Base-by-base conservation (phyloP, 2,888 invertebrate genomes). In the Drosophila trichaetosa region DNA sequence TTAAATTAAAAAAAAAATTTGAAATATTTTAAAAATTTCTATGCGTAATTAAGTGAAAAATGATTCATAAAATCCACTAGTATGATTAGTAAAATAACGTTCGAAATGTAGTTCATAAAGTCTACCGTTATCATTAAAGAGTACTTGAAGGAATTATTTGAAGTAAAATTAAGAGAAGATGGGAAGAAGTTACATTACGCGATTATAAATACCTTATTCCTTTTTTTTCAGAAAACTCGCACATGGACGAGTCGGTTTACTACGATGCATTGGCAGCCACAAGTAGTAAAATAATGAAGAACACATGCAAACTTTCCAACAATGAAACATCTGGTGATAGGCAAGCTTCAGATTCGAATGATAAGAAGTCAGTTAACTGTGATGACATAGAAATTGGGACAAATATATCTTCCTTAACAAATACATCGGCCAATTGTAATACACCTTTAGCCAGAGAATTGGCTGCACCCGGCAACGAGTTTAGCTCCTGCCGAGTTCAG, bases 231-330 rank as follows among this genome's bases (percentile, higher is more conserved):
- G 94, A 94, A 69, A 94, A 94, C 94, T 94, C 95, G 34, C 95
- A 95, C 82, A 94, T 94, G 75, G 97, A 97, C 64, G 97, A 97
- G 10, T 97, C 97, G 10, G 94, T 97, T 21, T 97, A 97, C 93
- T 97, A 96, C 91, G 97, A 97, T 93, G 97, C 97, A 5, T 95
- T 96, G 1, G 96, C 96, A 80, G 96, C 95, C 89, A 95, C 94
- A 62, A 95, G 94, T 62, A 79, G 79, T 58, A 79, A 82, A 53
- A 68, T 68, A 40, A 31, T 66, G 38, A 91, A 93, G 57, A 69
- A 46, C 18, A 42, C 34, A 54, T 51, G 36, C 16, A 33, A 34
- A 27, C 27, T 59, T 42, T 49, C 38, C 21, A 74, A 56, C 29
- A 71, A 58, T 34, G 73, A 42, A 34, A 51, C 31, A 40, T 53